Percentiles rank a stretch among this genome's conserved stretches.
Evolutionary conservation across 2,113 vertebrate species (phyloP).

Genomic region (Picathartes gymnocephalus): DNA sequence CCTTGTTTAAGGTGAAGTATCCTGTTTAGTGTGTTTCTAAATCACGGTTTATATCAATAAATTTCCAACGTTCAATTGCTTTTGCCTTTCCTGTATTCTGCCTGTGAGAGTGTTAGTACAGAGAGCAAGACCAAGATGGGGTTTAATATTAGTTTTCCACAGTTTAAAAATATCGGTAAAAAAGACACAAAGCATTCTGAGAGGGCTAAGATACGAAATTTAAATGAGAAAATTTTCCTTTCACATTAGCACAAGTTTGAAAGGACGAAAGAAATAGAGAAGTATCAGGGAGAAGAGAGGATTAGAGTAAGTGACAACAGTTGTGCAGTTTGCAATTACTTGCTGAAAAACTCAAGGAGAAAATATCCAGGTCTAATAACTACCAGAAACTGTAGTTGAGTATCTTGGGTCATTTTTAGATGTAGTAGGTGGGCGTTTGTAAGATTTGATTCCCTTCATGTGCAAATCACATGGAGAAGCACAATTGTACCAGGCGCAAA

Average conservation of each 20-base stretch:
- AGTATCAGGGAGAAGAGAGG: neutral
- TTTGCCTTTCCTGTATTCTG: neutral
- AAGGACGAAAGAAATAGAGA: neutral
- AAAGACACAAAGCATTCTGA: neutral
- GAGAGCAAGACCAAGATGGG: neutral
- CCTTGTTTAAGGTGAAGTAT: neutral
- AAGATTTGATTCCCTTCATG: slow-evolving; percentile 4
- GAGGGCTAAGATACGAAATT: neutral
- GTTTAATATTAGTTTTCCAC: neutral
- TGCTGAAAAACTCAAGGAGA: neutral
- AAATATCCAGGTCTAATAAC: neutral
- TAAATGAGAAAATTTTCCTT: neutral
- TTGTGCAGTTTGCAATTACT: neutral
- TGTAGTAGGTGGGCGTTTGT: neutral
- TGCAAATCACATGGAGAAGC: neutral
- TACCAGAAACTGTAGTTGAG: neutral
- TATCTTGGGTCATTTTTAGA: neutral
- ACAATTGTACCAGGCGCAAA: neutral
- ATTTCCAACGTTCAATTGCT: neutral
- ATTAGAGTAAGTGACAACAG: neutral
- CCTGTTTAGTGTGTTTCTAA: neutral
- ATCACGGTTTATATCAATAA: neutral
- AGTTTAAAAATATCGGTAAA: neutral
- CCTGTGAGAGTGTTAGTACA: neutral
- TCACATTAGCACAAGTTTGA: neutral